These are phyloP conservation scores for Apantesis nais DNA, from an alignment of 2,888 invertebrate species.

Conservation along the genomic window DNA sequence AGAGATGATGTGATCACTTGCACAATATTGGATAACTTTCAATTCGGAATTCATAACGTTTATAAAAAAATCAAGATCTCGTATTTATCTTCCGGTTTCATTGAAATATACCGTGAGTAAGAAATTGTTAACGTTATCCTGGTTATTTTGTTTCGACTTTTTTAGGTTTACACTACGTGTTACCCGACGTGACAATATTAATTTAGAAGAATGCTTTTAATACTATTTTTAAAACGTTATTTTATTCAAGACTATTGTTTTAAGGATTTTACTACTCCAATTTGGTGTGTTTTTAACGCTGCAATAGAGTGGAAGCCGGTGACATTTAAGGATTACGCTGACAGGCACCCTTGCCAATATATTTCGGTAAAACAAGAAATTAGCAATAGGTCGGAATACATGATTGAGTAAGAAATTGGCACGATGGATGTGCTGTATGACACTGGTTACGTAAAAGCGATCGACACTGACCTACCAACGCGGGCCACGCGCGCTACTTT, in stretches of 20 bases:
- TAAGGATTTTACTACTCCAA: constrained; percentile 21
- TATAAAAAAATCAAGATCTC: constrained; percentile 3
- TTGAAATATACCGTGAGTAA: constrained; percentile 1
- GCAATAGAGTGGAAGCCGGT: constrained; percentile 30
- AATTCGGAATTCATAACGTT: constrained; percentile 15
- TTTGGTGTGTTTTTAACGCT: constrained; percentile 27
- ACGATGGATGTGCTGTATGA: constrained; percentile 72
- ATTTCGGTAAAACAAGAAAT: constrained; percentile 14
- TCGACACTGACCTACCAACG: constrained; percentile 83
- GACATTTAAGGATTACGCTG: constrained; percentile 36
- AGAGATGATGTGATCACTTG: constrained; percentile 36
- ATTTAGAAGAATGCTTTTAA: not conserved
- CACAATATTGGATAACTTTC: constrained; percentile 44
- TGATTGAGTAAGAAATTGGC: constrained; percentile 64
- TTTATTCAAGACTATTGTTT: not conserved
- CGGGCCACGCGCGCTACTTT: constrained; percentile 76
- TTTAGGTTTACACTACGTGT: not conserved
- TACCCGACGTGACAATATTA: not conserved
- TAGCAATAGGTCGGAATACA: constrained; percentile 34
- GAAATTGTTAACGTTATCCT: not conserved
- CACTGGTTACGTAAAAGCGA: constrained; percentile 75
- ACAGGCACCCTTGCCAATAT: constrained; percentile 18
- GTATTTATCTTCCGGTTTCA: constrained; percentile 9
- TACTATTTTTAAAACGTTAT: not conserved
- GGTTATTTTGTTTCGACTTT: no score